Conservation (phyloP, 2,888 invertebrate species). For the Caenorhabditis zanzibari region DNA sequence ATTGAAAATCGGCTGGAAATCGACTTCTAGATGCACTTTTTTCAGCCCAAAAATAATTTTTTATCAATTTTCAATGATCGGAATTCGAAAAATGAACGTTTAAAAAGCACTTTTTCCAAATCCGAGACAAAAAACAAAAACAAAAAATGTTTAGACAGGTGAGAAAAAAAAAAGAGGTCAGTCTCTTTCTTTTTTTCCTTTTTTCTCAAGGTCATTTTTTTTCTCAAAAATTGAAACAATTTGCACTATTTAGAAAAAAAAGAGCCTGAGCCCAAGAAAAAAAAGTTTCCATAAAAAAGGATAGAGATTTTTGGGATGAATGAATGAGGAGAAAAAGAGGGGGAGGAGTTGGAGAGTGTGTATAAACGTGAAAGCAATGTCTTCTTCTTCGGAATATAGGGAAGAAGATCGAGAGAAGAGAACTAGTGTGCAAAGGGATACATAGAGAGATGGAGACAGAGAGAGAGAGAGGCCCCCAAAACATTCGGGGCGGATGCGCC, state of each 20-base stretch:
- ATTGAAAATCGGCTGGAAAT: not conserved
- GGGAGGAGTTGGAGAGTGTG: conserved; percentile 12
- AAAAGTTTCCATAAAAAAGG: conserved; percentile 11
- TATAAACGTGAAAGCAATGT: conserved; percentile 58
- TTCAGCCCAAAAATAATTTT: not conserved
- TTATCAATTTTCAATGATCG: too few species aligned
- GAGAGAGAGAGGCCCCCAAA: not conserved
- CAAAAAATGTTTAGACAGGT: too few species aligned
- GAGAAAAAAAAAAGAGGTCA: too few species aligned
- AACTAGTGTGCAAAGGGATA: conserved; percentile 55
- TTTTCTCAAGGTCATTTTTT: not conserved
- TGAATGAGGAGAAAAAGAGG: conserved; percentile 3
- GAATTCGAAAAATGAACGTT: too few species aligned
- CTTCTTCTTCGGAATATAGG: conserved; percentile 13
- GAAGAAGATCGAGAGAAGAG: not conserved
- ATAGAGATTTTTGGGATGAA: conserved; percentile 9
- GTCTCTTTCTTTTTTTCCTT: too few species aligned
- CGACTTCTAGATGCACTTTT: not conserved
- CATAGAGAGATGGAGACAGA: not conserved
- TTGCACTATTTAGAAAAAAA: not conserved
- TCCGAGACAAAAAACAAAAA: too few species aligned
- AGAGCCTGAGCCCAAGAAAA: not conserved
- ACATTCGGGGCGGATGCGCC: conserved; percentile 14
- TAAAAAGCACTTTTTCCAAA: too few species aligned
- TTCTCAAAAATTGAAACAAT: not conserved